Percentiles rank a stretch among this genome's conserved stretches.
These are phyloP conservation scores for Eupithecia vulgata DNA, from an alignment of 2,888 invertebrate genomes.

Conservation along the genomic window DNA sequence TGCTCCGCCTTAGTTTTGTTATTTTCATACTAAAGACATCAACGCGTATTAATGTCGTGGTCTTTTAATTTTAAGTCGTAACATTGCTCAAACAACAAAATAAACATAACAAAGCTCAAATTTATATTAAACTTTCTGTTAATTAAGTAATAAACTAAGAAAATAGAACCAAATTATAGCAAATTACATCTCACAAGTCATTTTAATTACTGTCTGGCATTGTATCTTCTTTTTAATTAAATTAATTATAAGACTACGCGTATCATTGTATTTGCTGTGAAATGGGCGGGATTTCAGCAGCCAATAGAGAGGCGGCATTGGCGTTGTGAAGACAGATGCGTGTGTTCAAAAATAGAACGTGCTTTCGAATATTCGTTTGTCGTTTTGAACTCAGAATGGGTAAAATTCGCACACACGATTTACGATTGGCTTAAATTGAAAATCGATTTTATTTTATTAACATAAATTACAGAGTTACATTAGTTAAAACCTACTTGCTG, in stretches of 20 bases:
- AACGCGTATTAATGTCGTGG: slow-evolving; percentile 26
- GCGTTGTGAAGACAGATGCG: slow-evolving; percentile 41
- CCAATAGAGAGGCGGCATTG: slow-evolving; percentile 60
- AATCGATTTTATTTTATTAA: neutral
- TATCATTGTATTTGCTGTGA: slow-evolving; percentile 46
- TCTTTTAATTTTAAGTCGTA: neutral
- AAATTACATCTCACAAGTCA: slow-evolving; percentile 32
- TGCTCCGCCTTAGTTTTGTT: neutral
- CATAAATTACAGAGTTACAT: neutral
- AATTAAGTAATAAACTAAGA: slow-evolving; percentile 34
- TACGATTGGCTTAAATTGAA: neutral
- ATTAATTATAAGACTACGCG: slow-evolving; percentile 31
- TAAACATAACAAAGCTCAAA: slow-evolving; percentile 19
- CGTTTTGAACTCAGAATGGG: neutral
- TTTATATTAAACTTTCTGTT: slow-evolving; percentile 27
- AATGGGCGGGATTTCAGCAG: slow-evolving; percentile 54
- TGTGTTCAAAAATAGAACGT: slow-evolving; percentile 16
- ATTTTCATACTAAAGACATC: slow-evolving; percentile 37
- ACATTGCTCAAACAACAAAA: neutral
- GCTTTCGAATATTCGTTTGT: neutral
- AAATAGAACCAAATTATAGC: slow-evolving; percentile 36
- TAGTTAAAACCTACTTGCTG: neutral
- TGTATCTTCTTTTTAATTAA: slow-evolving; percentile 33
- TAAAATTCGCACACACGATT: neutral
- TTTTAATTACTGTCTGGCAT: slow-evolving; percentile 32